These are phyloP conservation scores for Lepidocyrtinus sp. DNA, from an alignment of 2,888 invertebrate genomes.

Conservation along the genomic window DNA sequence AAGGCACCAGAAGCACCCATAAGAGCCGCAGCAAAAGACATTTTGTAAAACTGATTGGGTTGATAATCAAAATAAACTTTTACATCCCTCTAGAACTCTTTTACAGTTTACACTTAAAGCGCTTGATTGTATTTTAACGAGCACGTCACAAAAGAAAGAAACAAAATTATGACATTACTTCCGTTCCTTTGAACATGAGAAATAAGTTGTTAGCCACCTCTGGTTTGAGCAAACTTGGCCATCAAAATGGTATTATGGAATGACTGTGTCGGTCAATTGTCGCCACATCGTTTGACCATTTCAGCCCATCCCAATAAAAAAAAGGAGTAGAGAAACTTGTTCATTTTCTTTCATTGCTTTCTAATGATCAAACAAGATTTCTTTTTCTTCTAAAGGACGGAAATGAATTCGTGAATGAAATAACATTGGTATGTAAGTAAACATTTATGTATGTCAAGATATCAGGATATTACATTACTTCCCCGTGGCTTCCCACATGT, in stretches of 20 bases:
- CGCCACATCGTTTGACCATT: not conserved
- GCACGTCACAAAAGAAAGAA: no score
- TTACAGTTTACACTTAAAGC: no score
- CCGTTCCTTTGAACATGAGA: no score
- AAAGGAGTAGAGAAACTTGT: not conserved
- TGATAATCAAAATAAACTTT: no score
- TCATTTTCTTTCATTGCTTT: not conserved
- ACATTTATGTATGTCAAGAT: not conserved
- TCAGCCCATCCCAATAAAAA: not conserved
- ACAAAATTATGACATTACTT: no score
- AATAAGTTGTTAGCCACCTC: no score
- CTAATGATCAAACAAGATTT: not conserved
- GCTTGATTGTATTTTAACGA: no score
- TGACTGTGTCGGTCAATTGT: not conserved
- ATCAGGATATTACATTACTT: no score
- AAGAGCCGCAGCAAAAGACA: conserved; percentile 47
- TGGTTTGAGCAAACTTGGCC: not conserved
- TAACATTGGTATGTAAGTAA: not conserved
- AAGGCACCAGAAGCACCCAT: conserved; percentile 1
- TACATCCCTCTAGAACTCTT: no score
- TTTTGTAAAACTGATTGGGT: no score
- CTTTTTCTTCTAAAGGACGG: not conserved
- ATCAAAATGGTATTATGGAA: not conserved
- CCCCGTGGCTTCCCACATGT: not conserved
- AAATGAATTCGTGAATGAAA: not conserved